Evolutionary conservation across 2,888 invertebrate species (phyloP).

Genomic region (Diadromus collaris): DNA sequence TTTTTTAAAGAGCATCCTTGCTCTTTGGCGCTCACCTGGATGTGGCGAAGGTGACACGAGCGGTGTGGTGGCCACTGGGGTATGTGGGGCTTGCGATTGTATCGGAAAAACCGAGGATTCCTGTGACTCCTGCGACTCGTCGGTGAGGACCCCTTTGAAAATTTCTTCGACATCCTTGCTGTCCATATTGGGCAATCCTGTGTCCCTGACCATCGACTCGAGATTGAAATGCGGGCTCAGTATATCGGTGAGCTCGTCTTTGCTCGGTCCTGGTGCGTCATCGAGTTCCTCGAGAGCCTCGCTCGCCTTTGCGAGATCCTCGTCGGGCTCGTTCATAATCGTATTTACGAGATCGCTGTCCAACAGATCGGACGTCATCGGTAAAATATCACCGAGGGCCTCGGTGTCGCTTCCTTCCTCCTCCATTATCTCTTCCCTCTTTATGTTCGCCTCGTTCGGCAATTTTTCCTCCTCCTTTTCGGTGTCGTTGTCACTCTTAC

Average conservation of each 20-base stretch:
- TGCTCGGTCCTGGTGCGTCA: constrained; percentile 82
- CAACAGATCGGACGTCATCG: constrained; percentile 84
- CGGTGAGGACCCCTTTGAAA: constrained; percentile 94
- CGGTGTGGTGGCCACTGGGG: constrained; percentile 75
- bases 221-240: constrained; percentile 87
- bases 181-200: constrained; percentile 91
- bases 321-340: constrained; percentile 85
- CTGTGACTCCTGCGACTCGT: constrained; percentile 90
- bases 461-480: constrained; percentile 79
- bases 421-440: constrained; percentile 74
- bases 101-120: constrained; percentile 84
- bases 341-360: constrained; percentile 86
- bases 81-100: constrained; percentile 74
- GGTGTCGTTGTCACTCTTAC: constrained; percentile 84
- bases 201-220: constrained; percentile 87
- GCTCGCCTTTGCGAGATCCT: constrained; percentile 81
- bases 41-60: constrained; percentile 79
- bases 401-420: constrained; percentile 82
- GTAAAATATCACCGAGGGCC: constrained; percentile 85
- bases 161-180: constrained; percentile 95
- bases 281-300: constrained; percentile 81
- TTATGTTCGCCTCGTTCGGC: constrained; percentile 66
- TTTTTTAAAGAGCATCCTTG: too few species aligned
- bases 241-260: constrained; percentile 87
- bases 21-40: constrained; percentile 70